These are phyloP conservation scores for Sinella curviseta DNA, from an alignment of 1,140 invertebrate species.

Conservation along the genomic window DNA sequence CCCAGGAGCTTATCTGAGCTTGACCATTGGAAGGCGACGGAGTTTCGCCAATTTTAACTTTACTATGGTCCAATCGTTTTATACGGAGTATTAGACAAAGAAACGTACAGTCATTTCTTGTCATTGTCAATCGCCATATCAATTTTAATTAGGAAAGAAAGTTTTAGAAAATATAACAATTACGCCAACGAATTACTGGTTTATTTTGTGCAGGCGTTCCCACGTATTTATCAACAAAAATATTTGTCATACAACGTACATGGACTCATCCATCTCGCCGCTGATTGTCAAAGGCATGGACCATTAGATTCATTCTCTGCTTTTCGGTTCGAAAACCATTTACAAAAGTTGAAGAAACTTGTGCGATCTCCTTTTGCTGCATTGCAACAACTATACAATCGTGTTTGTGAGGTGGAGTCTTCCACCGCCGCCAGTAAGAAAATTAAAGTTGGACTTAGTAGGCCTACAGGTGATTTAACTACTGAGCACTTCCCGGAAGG, in stretches of 20 bases:
- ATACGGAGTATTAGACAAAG: slow-evolving; percentile 50
- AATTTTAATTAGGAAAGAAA: slow-evolving; percentile 49
- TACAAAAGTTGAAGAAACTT: slow-evolving; percentile 49
- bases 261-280: slow-evolving; percentile 29
- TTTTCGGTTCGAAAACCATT: slow-evolving; percentile 42
- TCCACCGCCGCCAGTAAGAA: no score
- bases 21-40: slow-evolving; percentile 57
- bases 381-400: slow-evolving; percentile 4
- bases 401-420: no score
- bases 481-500: no score
- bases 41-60: slow-evolving; percentile 57
- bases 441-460: no score
- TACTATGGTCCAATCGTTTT: slow-evolving; percentile 56
- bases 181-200: slow-evolving; percentile 51
- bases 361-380: slow-evolving; percentile 29
- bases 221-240: slow-evolving; percentile 49
- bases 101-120: slow-evolving; percentile 55
- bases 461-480: no score
- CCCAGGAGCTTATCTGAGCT: slow-evolving; percentile 51
- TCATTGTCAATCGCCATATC: slow-evolving; percentile 53
- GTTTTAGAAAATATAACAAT: slow-evolving; percentile 36
- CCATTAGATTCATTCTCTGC: slow-evolving; percentile 38
- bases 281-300: slow-evolving; percentile 31
- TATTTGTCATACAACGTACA: slow-evolving; percentile 43
- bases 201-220: slow-evolving; percentile 50